Percentiles rank a stretch among this genome's conserved stretches.
Evolutionary conservation across 64 coral and sea anemone genomes (phyloP).

Genomic region (Pachyseris speciosa): DNA sequence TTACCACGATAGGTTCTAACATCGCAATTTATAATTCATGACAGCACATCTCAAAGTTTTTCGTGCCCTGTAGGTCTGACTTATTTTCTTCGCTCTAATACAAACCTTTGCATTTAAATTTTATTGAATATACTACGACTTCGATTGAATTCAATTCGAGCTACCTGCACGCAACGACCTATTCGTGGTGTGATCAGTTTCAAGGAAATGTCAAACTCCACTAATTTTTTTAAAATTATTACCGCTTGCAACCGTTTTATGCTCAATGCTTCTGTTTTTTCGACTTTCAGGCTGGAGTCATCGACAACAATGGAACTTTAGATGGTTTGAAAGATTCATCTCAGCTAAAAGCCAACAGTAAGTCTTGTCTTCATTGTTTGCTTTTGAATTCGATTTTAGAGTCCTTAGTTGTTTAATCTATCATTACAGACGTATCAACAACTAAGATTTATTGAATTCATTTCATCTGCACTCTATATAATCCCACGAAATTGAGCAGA

Average conservation of each 20-base stretch:
- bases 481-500: neutral
- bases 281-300: conserved; percentile 79
- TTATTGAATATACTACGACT: neutral
- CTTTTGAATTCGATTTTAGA: conserved; percentile 27
- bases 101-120: neutral
- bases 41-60: conserved; percentile 43
- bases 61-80: neutral
- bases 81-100: neutral
- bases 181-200: no score
- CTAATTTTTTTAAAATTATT: no score
- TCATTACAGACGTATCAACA: neutral
- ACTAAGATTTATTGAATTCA: neutral
- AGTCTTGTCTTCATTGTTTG: conserved; percentile 9
- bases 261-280: conserved; percentile 29
- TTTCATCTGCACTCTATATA: neutral
- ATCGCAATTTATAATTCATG: conserved; percentile 77
- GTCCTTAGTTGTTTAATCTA: neutral
- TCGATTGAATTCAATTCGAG: neutral
- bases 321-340: conserved; percentile 61
- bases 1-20: conserved; percentile 58
- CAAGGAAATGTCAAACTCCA: no score
- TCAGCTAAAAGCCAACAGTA: conserved; percentile 44
- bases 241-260: no score
- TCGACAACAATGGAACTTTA: conserved; percentile 90
- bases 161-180: neutral